These are phyloP conservation scores for Raja brachyura DNA, from an alignment of 2,113 vertebrate genomes.

Conservation along the genomic window DNA sequence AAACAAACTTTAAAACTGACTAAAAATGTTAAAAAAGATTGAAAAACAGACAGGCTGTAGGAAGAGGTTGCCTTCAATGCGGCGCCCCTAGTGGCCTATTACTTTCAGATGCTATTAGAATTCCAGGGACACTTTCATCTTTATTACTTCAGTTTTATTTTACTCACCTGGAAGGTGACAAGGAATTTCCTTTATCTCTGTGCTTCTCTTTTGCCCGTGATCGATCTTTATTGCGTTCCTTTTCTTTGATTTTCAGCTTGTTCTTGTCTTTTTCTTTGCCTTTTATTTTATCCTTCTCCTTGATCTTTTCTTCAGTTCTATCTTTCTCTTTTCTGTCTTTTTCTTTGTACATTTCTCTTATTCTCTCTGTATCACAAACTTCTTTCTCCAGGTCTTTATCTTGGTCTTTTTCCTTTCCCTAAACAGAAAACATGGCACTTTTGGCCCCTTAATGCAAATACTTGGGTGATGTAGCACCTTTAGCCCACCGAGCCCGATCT, in stretches of 20 bases:
- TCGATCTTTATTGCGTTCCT: slow-evolving; percentile 44
- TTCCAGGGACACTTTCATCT: neutral
- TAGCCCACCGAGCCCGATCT: too few species aligned
- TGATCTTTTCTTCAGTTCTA: slow-evolving; percentile 45
- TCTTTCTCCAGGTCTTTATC: slow-evolving; percentile 54
- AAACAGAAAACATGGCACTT: neutral
- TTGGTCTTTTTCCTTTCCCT: slow-evolving; percentile 65
- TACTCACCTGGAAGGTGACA: slow-evolving; percentile 49
- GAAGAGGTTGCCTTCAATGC: too few species aligned
- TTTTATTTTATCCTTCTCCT: slow-evolving; percentile 42
- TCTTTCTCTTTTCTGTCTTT: slow-evolving; percentile 53
- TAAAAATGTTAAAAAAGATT: too few species aligned
- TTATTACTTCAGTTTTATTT: neutral
- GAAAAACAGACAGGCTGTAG: too few species aligned
- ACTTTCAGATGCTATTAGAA: neutral
- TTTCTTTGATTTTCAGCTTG: slow-evolving; percentile 49
- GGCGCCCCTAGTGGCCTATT: too few species aligned
- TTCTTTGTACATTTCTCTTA: slow-evolving; percentile 54
- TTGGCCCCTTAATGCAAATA: neutral
- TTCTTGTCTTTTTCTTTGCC: slow-evolving; percentile 49
- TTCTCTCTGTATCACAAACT: slow-evolving; percentile 44
- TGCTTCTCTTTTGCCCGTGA: slow-evolving; percentile 41
- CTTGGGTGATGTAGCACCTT: too few species aligned
- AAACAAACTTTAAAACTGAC: too few species aligned
- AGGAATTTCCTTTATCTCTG: slow-evolving; percentile 37